Evolutionary conservation across 2,888 invertebrate genomes (phyloP), one percentile per base, ranked within the genome.

Genomic region (Dione juno): DNA sequence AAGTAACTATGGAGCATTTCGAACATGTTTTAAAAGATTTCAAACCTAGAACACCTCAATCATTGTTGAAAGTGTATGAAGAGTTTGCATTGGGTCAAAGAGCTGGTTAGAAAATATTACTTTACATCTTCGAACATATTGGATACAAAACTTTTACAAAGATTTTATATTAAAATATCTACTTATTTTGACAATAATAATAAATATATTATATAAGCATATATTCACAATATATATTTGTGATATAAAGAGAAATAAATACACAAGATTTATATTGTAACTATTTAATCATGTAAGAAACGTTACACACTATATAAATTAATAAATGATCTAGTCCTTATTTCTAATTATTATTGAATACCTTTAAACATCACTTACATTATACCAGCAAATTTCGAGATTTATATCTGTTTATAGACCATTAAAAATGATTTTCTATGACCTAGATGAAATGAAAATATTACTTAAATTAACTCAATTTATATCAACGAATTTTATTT

Each of bases 31-130:
- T 98, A 5, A 87, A 93, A 59, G 90, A 95, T 67, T 95, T 98
- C 1, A 94, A 93, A 52, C 98, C 98, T 0, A 94, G 98, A 80
- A 98, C 97, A 3, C 96, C 96, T 1, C 77, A 93, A 9, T 94
- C 95, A 45, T 90, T 97, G 68, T 86, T 98, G 37, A 88, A 94
- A 76, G 93, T 98, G 72, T 98, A 98, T 88, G 94, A 96, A 76
- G 93, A 95, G 64, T 97, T 93, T 81, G 82, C 87, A 72, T 84
- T 90, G 50, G 91, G 91, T 0, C 89, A 89, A 72, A 86, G 86
- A 72, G 87, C 88, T 69, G 80, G 81, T 67, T 88, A 76, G 80
- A 48, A 43, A 40, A 45, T 16, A 14, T 67, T n/a, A 16, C 8
- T 14, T 54, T 35, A 14, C 35, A 14, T n/a, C n/a, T n/a, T n/a